Percentiles rank a stretch among this genome's conserved stretches.
phyloP scores from a whole-genome alignment of 2,797 vertebrate species.

The Xiphorhynchus erythropygius region DNA sequence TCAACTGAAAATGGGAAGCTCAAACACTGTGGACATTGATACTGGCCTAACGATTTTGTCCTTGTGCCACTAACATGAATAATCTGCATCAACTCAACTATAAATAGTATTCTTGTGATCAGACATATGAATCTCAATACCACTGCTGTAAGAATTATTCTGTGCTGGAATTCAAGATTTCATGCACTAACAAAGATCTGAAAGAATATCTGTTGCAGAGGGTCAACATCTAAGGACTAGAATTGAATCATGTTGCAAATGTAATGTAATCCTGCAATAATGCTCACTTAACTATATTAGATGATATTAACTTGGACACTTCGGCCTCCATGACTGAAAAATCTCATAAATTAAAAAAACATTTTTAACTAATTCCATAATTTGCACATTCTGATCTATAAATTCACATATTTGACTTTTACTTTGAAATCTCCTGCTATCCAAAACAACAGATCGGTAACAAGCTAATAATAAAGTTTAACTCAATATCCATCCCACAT shows the following conservation, averaged over 20 bases:
- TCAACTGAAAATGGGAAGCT: background rate
- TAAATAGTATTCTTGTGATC: background rate
- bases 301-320: background rate
- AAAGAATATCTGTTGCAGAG: background rate
- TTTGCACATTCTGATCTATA: background rate
- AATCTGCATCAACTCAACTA: background rate
- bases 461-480: background rate
- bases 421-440: background rate
- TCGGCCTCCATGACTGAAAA: background rate
- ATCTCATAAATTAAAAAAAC: background rate
- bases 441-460: background rate
- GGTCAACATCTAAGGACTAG: background rate
- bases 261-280: background rate
- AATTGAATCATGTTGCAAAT: background rate
- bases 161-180: background rate
- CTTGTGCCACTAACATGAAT: background rate
- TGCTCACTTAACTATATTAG: background rate
- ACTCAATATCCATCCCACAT: background rate
- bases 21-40: background rate
- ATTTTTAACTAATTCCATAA: background rate
- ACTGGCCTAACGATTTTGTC: background rate
- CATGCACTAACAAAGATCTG: background rate
- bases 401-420: background rate
- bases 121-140: background rate
- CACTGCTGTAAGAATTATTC: background rate